Conservation (phyloP, 2,113 vertebrate species). For the Phalacrocorax pelagicus region DNA sequence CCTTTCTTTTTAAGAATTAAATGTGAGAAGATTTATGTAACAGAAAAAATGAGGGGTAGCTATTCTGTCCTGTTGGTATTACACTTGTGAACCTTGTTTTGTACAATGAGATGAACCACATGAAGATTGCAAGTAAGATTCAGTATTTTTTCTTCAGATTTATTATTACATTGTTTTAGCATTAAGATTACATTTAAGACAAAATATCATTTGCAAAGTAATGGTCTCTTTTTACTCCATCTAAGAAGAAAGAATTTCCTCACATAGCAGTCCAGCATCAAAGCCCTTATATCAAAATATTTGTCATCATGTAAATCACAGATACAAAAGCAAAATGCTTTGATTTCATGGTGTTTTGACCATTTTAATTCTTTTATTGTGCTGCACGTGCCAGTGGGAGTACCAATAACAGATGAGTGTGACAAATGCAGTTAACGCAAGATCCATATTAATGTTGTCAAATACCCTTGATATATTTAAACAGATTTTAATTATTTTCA, state of each 20-base stretch:
- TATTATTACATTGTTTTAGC: not conserved
- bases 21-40: not conserved
- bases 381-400: slow-evolving; percentile 73
- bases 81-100: not conserved
- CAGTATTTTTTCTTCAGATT: not conserved
- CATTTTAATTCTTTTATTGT: slow-evolving; percentile 71
- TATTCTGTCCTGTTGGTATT: not conserved
- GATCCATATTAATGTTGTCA: slow-evolving; percentile 82
- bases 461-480: slow-evolving; percentile 78
- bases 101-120: not conserved
- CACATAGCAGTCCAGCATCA: slow-evolving; percentile 49
- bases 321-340: slow-evolving; percentile 73
- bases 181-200: not conserved
- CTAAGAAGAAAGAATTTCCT: not conserved
- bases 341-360: slow-evolving; percentile 77
- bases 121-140: not conserved
- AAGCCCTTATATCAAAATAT: slow-evolving; percentile 59
- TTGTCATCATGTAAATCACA: slow-evolving; percentile 71
- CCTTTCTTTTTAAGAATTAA: not conserved
- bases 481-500: slow-evolving; percentile 80
- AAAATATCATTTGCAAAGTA: not conserved
- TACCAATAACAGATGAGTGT: slow-evolving; percentile 73
- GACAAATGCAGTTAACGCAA: slow-evolving; percentile 80
- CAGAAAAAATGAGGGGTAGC: not conserved
- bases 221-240: not conserved